A percentile compares a stretch with the other conserved stretches of the same genome.
Conservation (phyloP, 2,888 invertebrate genomes). For the Synergus itoensis region DNA sequence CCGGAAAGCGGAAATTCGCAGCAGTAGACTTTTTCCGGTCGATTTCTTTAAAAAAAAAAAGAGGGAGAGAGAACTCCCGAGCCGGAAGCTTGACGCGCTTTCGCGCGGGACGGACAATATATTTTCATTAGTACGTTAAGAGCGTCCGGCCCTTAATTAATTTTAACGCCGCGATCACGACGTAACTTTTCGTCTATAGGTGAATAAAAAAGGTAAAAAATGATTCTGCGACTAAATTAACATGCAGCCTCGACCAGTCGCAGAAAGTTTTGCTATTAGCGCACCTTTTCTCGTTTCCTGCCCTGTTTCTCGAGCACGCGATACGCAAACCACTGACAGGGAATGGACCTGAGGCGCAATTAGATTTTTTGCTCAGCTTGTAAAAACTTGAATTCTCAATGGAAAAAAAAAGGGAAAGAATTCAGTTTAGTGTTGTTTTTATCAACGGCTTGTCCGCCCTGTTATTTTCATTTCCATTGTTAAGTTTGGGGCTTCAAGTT, state of each 20-base stretch:
- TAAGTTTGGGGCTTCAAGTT: constrained; percentile 34
- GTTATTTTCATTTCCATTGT: constrained; percentile 40
- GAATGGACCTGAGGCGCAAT: constrained; percentile 37
- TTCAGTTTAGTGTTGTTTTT: constrained; percentile 35
- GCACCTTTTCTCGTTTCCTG: constrained; percentile 42
- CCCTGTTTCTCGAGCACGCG: constrained; percentile 30
- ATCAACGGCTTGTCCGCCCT: constrained; percentile 30
- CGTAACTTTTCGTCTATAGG: constrained; percentile 52
- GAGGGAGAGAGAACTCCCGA: not conserved
- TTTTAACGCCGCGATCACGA: constrained; percentile 55
- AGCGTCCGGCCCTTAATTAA: constrained; percentile 56
- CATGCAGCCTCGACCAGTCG: constrained; percentile 44
- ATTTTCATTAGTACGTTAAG: constrained; percentile 59
- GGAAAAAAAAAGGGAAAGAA: constrained; percentile 19
- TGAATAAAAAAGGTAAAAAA: constrained; percentile 44
- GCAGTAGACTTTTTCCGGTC: constrained; percentile 41
- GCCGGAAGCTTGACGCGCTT: constrained; percentile 42
- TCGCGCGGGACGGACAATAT: constrained; percentile 51
- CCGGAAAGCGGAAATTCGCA: constrained; percentile 40
- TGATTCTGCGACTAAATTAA: constrained; percentile 47
- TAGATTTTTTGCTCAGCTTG: constrained; percentile 36
- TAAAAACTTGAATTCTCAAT: constrained; percentile 34
- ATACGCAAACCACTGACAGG: constrained; percentile 33
- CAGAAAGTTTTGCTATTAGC: constrained; percentile 44
- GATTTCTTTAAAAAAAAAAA: constrained; percentile 35